A percentile compares a stretch with the other conserved stretches of the same genome.
These are phyloP conservation scores for Mus minutoides DNA, from an alignment of 2,797 vertebrate species.

Conservation along the genomic window DNA sequence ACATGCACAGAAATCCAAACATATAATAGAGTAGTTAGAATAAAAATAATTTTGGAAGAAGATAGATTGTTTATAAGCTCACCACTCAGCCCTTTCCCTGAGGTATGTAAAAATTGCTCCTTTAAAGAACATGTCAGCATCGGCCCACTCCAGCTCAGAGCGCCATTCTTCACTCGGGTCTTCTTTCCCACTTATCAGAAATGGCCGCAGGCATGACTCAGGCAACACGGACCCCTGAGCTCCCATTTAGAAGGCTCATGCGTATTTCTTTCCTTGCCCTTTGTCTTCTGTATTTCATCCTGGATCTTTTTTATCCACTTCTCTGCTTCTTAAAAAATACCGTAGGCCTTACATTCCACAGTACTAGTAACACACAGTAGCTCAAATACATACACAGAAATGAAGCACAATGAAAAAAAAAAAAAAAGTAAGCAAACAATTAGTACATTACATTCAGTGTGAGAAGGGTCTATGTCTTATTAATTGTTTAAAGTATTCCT, in stretches of 20 bases:
- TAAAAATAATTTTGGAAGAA: background rate
- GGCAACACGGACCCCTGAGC: background rate
- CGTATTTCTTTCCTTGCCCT: background rate
- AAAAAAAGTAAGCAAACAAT: background rate
- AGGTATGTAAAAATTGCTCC: background rate
- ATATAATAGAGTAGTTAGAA: background rate
- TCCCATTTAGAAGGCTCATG: background rate
- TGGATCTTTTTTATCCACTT: background rate
- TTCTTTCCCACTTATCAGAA: background rate
- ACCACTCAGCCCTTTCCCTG: background rate
- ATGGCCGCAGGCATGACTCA: background rate
- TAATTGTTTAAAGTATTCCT: background rate
- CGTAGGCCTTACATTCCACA: background rate
- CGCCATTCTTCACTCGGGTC: too few species aligned
- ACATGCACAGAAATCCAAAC: background rate
- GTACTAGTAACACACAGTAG: background rate
- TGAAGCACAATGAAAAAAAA: background rate
- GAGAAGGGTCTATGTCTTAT: background rate
- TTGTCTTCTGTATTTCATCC: background rate
- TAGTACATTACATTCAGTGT: background rate
- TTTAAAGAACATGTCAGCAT: background rate
- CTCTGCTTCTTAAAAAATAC: slow-evolving; percentile 42
- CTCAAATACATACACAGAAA: background rate
- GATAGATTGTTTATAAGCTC: background rate
- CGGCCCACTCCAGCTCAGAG: background rate